A percentile compares a stretch with the other conserved stretches of the same genome.
Evolutionary conservation across 2,113 vertebrate genomes (phyloP).

Genomic region (Nothoprocta pentlandii): DNA sequence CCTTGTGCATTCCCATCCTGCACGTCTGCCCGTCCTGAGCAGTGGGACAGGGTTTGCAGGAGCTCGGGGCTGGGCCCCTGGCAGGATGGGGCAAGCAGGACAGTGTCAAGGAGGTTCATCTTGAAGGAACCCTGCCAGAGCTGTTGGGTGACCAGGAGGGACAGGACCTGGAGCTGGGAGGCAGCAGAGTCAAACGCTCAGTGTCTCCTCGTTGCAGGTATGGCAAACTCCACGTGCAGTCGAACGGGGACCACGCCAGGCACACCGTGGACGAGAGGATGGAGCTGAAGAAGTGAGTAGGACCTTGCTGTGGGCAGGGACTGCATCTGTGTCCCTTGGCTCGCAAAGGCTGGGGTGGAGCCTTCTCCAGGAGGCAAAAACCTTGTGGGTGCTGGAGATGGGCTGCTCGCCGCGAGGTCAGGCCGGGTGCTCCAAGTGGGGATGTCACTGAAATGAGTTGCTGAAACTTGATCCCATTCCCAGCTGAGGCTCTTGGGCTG

Average conservation of each 20-base stretch:
- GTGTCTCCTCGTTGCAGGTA: constrained; percentile 79
- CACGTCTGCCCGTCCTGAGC: not conserved
- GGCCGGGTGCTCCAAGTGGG: too few relatives aligned
- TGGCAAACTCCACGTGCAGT: constrained; percentile 87
- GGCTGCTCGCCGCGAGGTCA: not conserved
- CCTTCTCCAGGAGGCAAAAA: not conserved
- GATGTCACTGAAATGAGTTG: too few relatives aligned
- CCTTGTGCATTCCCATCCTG: not conserved
- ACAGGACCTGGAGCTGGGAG: not conserved
- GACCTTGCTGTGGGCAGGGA: not conserved
- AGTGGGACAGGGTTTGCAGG: not conserved
- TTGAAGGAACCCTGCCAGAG: not conserved
- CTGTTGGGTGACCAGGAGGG: not conserved
- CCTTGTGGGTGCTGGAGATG: too few relatives aligned
- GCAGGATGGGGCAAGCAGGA: not conserved
- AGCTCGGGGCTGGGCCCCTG: not conserved
- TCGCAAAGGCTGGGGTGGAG: not conserved
- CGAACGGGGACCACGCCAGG: constrained; percentile 81
- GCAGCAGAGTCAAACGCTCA: not conserved
- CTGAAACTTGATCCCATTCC: not conserved
- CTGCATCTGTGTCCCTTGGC: not conserved
- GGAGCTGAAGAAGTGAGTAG: constrained; percentile 91
- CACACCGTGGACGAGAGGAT: constrained; percentile 87
- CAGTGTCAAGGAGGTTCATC: accelerated
- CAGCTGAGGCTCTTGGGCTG: not conserved